phyloP scores from a whole-genome alignment of 2,888 invertebrate species.

The Myopa tessellatipennis region DNA sequence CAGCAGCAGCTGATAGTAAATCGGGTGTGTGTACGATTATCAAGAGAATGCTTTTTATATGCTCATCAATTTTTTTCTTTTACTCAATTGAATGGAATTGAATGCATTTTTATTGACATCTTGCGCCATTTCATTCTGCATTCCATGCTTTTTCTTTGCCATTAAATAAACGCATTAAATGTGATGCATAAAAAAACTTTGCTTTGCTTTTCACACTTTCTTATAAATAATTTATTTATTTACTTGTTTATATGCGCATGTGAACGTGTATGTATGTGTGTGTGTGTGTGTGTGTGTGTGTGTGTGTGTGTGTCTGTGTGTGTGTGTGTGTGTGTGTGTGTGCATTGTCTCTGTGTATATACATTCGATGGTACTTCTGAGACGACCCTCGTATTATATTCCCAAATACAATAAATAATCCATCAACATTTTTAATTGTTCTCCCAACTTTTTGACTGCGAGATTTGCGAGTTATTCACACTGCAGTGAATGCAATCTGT shows the following conservation, averaged over 20 bases:
- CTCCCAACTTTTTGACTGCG: background rate
- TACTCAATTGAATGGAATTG: slow-evolving; percentile 16
- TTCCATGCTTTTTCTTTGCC: slow-evolving; percentile 2
- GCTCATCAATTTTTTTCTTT: background rate
- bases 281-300: no score
- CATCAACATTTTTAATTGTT: background rate
- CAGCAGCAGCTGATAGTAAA: background rate
- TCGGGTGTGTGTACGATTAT: background rate
- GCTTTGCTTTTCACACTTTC: background rate
- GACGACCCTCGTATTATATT: no score
- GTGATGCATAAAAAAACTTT: background rate
- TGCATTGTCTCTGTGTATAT: no score
- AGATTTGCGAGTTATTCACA: slow-evolving; percentile 8
- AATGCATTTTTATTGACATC: slow-evolving; percentile 28
- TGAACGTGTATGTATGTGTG: no score
- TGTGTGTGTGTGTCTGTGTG: no score
- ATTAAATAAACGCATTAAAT: background rate
- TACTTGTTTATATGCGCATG: background rate
- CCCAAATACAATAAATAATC: no score
- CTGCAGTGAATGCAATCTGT: slow-evolving; percentile 17
- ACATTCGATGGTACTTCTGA: no score
- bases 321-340: no score
- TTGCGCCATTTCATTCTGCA: slow-evolving; percentile 3
- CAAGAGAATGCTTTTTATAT: background rate
- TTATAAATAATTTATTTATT: background rate